phyloP scores from a whole-genome alignment of 1,140 invertebrate genomes.

The Lepidotrigona ventralis region DNA sequence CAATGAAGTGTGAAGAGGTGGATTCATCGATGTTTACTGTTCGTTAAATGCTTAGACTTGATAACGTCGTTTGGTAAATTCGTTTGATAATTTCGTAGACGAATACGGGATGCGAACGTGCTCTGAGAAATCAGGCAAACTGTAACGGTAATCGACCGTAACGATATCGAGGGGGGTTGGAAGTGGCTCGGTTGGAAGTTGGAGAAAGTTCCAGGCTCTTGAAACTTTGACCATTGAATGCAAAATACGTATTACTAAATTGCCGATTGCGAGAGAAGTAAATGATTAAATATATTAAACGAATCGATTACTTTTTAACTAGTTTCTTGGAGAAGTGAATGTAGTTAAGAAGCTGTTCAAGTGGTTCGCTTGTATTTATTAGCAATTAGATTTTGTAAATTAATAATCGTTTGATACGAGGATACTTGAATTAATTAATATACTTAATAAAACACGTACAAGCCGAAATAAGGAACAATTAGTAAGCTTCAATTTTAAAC shows the following conservation, averaged over 20 bases:
- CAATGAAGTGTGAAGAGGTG: neutral
- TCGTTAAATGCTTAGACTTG: neutral
- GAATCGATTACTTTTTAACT: neutral
- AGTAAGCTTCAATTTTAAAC: neutral
- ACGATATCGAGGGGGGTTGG: neutral
- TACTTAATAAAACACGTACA: neutral
- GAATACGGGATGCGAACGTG: neutral
- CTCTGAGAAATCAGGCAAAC: neutral
- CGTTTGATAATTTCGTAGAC: neutral
- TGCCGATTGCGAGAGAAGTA: neutral
- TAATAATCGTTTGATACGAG: too few relatives aligned
- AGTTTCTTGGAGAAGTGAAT: neutral
- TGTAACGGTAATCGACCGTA: neutral
- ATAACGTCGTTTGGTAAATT: neutral
- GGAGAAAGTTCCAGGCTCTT: neutral
- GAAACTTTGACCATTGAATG: neutral
- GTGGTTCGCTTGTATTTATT: neutral
- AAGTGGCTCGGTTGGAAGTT: neutral
- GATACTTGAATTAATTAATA: neutral
- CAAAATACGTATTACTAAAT: neutral
- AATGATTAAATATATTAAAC: neutral
- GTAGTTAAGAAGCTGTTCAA: too few relatives aligned
- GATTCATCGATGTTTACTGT: too few relatives aligned
- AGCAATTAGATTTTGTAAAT: neutral
- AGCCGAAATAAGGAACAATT: neutral